Percentiles rank a stretch among this genome's conserved stretches.
These are phyloP conservation scores for Calidris pugnax DNA, from an alignment of 2,113 vertebrate genomes.

Conservation along the genomic window DNA sequence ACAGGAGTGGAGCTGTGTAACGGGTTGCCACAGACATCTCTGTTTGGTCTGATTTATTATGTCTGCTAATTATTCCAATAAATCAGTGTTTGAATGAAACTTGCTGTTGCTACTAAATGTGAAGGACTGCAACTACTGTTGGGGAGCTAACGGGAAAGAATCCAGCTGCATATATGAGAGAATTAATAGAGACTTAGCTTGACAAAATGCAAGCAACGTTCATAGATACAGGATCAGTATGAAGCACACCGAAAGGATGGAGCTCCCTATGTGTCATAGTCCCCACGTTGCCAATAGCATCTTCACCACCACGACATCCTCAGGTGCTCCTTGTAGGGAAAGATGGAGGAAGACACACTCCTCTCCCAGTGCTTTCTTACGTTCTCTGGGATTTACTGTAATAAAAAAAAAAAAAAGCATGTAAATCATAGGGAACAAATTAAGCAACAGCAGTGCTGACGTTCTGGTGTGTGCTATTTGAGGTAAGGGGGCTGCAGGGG, in stretches of 20 bases:
- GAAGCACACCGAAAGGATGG: background rate
- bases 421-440: background rate
- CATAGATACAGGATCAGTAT: background rate
- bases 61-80: background rate
- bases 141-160: background rate
- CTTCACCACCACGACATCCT: background rate
- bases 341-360: background rate
- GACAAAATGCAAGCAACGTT: background rate
- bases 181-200: background rate
- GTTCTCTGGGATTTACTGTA: background rate
- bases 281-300: background rate
- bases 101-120: background rate
- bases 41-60: background rate
- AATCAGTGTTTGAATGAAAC: background rate
- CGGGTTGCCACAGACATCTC: background rate
- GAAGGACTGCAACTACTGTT: background rate
- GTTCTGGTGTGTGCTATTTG: background rate
- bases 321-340: background rate
- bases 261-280: fast-evolving
- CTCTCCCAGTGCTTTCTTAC: background rate
- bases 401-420: background rate
- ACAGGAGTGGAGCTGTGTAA: background rate
- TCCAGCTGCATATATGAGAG: background rate
- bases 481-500: background rate
- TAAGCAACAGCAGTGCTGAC: background rate